Evolutionary conservation across 1,140 invertebrate species (phyloP), one percentile per base, ranked within the genome.

Genomic region (Cydia fagiglandana): DNA sequence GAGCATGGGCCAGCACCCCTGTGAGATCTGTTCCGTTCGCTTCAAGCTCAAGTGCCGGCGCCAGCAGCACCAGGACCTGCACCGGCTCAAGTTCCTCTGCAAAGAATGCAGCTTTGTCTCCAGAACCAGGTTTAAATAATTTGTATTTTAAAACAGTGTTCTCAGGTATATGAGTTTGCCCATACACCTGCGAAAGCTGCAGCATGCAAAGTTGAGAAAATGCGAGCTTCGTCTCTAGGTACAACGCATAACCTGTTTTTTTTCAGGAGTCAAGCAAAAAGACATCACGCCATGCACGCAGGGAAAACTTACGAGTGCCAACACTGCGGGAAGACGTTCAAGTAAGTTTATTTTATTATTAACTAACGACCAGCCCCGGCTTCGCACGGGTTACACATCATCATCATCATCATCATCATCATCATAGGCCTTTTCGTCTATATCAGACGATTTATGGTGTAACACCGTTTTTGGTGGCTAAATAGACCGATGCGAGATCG

Each of bases 81-180:
- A 70, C n/a, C 30, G 30, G 15, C 30, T 70, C 30, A 34, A 41
- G 66, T 70, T 70, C 66, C 30, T 38, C 66, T 70, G 66, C 66
- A 34, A 41, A 20, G 66, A 70, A 2, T 70, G 66, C 66, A 38
- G 34, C 15, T 61, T 61, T 20, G 56, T 61, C 7, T 61, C 56
- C 9, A 20, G 56, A n/a, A 61, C 56, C 17, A 61, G 56, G 56
- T 61, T 61, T 24, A 47, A 13, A 47, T 45, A 45, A 45, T 47
- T n/a, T 3, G 3, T 13, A 53, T 6, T 53, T 17, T 47, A 13
- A 2, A 47, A 47, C 50, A 53, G 47, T 1, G 6, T 0, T 53
- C 50, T 53, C 50, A 53, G 50, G 50, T 53, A 13, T 53, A 53
- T 17, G 3, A 7, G 15, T 53, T 53, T 17, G n/a, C n/a, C n/a